These are phyloP conservation scores for Erythrolamprus reginae DNA, from an alignment of 2,113 vertebrate genomes.

Conservation along the genomic window DNA sequence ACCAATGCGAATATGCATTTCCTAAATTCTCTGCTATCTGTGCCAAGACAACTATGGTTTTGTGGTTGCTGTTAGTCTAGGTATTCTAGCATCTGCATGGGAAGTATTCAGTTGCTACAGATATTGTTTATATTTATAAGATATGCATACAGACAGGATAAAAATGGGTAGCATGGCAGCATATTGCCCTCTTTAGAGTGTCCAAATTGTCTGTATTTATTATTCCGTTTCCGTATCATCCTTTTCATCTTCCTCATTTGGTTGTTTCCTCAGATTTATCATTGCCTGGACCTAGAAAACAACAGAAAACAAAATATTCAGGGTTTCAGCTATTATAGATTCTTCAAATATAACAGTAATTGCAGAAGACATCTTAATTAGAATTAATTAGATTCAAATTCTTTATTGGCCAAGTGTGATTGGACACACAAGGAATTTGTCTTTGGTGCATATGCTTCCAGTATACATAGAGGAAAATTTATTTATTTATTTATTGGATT, in stretches of 20 bases:
- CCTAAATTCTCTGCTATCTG: neutral
- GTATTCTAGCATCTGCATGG: neutral
- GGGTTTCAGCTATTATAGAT: neutral
- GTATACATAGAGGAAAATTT: too few species aligned
- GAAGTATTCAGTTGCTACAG: slow-evolving; percentile 6
- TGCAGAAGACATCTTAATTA: neutral
- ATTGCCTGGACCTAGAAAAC: slow-evolving; percentile 52
- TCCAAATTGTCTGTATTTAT: neutral
- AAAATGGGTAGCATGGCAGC: neutral
- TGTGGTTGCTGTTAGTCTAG: slow-evolving; percentile 5
- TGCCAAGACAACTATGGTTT: neutral
- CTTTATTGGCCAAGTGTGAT: too few species aligned
- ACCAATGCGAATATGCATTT: neutral
- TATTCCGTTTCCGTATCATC: too few species aligned
- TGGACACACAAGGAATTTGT: too few species aligned
- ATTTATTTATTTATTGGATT: too few species aligned
- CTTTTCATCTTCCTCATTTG: fast-evolving
- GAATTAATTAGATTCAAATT: too few species aligned
- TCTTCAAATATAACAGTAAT: neutral
- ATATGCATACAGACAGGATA: neutral
- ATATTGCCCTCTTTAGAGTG: neutral
- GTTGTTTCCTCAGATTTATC: slow-evolving; percentile 33
- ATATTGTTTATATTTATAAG: slow-evolving; percentile 10
- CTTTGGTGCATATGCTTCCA: too few species aligned
- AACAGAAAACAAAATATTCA: slow-evolving; percentile 8